Conservation (phyloP, 2,113 vertebrate species). For the Montifringilla adamsi region DNA sequence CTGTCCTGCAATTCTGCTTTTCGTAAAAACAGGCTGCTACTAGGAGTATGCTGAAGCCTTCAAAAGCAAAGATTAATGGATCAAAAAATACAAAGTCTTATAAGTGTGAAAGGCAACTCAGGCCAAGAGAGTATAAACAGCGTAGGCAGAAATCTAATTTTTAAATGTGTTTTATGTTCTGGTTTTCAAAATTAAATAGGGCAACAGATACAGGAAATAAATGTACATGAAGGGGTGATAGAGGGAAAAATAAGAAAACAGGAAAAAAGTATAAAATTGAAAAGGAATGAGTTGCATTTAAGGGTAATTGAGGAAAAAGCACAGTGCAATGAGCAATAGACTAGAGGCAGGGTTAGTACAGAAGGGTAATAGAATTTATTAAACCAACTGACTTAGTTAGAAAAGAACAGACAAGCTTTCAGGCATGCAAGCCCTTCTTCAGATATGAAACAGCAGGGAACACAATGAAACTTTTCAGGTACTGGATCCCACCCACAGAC, state of each 20-base stretch:
- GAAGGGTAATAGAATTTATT: slow-evolving; percentile 28
- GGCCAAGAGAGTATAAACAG: not conserved
- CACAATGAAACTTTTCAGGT: slow-evolving; percentile 48
- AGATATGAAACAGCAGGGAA: slow-evolving; percentile 34
- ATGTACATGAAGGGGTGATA: not conserved
- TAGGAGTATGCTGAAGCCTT: not conserved
- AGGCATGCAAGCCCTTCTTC: slow-evolving; percentile 1
- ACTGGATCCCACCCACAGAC: slow-evolving; percentile 33
- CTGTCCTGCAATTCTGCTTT: not conserved
- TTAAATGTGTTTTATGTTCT: not conserved
- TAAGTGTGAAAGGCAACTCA: not conserved
- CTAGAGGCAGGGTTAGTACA: not conserved
- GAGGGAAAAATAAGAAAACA: not conserved
- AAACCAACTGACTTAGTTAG: slow-evolving; percentile 14
- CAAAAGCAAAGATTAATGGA: not conserved
- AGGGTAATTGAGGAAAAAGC: not conserved
- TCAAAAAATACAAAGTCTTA: not conserved
- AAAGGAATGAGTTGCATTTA: not conserved
- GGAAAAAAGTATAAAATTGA: not conserved
- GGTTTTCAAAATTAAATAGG: not conserved
- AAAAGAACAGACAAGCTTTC: not conserved
- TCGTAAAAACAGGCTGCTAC: not conserved
- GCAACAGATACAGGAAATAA: not conserved
- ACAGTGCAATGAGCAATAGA: not conserved
- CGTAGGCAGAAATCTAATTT: not conserved